phyloP scores from a whole-genome alignment of 2,888 invertebrate species.

The Cerceris rybyensis region DNA sequence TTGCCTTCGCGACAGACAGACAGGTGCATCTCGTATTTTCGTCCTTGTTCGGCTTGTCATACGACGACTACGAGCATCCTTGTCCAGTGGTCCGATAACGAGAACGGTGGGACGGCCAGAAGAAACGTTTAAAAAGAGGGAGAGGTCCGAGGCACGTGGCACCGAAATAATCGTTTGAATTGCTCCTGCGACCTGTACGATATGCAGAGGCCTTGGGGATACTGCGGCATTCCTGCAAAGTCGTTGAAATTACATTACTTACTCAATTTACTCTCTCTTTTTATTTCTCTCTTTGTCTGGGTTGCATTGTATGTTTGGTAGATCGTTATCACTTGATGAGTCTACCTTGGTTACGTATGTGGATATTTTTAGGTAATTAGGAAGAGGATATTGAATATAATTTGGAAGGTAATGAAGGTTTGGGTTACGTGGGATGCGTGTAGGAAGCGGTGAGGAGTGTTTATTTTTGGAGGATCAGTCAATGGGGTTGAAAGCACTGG shows the following conservation, averaged over 20 bases:
- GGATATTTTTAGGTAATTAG: no score
- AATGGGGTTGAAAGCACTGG: no score
- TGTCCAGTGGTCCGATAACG: constrained; percentile 69
- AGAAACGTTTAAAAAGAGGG: constrained; percentile 23
- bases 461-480: no score
- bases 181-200: constrained; percentile 51
- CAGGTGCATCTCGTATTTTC: constrained; percentile 70
- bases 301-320: neutral
- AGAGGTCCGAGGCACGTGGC: constrained; percentile 69
- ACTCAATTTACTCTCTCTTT: constrained; percentile 6
- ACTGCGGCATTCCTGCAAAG: constrained; percentile 23
- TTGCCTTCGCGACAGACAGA: constrained; percentile 76
- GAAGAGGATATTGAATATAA: no score
- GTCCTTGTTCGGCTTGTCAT: constrained; percentile 45
- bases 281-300: neutral
- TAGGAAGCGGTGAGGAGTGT: no score
- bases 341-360: neutral
- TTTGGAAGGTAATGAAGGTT: no score
- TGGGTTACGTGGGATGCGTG: no score
- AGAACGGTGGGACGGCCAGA: constrained; percentile 51
- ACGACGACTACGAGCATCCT: constrained; percentile 55
- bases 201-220: constrained; percentile 47
- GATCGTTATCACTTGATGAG: neutral
- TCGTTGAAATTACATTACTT: constrained; percentile 36
- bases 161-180: constrained; percentile 64